Conservation (phyloP, 2,113 vertebrate genomes). For the Chaetorhynchus papuensis region DNA sequence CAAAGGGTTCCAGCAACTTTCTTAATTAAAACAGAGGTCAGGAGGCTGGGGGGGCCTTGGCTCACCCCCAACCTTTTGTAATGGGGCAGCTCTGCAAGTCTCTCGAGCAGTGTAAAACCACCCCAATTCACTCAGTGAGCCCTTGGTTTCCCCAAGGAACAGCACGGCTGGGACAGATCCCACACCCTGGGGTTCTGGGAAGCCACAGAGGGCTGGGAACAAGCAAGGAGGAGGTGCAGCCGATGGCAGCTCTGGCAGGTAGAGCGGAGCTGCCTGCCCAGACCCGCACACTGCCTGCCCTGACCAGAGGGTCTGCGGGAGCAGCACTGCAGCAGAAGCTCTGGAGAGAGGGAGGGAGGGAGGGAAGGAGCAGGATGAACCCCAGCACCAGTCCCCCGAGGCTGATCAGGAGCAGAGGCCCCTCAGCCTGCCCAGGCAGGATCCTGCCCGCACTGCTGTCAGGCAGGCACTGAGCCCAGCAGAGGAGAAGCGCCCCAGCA, state of each 20-base stretch:
- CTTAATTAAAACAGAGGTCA: neutral
- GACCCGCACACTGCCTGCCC: neutral
- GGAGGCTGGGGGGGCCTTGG: neutral
- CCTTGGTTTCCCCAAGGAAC: neutral
- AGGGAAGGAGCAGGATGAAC: neutral
- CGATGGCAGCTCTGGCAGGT: neutral
- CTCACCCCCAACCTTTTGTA: neutral
- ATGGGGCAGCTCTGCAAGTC: neutral
- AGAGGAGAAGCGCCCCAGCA: neutral
- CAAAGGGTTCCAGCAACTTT: fast-evolving
- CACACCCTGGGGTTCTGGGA: neutral
- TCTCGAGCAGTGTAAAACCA: fast-evolving
- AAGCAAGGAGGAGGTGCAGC: neutral
- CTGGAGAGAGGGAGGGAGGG: neutral
- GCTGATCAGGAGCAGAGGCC: neutral
- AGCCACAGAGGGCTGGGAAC: neutral
- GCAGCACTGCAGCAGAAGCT: fast-evolving
- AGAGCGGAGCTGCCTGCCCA: neutral
- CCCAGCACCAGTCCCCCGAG: neutral
- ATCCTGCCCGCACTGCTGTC: neutral
- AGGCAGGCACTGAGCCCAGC: neutral
- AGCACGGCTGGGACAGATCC: neutral
- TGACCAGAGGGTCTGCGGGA: neutral
- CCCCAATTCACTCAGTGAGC: fast-evolving
- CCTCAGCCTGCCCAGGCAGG: neutral